phyloP scores from a whole-genome alignment of 2,113 vertebrate genomes.

The human region DNA sequence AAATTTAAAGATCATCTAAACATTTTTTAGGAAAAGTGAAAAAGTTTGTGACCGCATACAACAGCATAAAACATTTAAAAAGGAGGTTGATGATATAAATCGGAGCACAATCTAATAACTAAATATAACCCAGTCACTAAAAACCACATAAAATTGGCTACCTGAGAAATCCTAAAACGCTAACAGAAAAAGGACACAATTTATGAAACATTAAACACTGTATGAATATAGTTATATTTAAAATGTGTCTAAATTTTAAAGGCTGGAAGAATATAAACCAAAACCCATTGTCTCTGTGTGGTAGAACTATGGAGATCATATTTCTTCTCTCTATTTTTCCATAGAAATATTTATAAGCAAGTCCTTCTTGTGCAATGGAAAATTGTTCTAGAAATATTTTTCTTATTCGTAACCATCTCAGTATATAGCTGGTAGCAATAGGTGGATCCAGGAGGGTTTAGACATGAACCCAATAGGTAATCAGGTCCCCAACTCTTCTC shows the following conservation, averaged over 20 bases:
- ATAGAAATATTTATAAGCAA: not conserved
- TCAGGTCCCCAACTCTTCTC: not conserved
- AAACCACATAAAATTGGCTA: not conserved
- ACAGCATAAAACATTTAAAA: not conserved
- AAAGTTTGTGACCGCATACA: not conserved
- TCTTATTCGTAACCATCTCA: not conserved
- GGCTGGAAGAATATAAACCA: not conserved
- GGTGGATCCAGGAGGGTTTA: not conserved
- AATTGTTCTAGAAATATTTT: slow-evolving; percentile 22
- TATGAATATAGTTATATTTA: not conserved
- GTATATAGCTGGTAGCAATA: not conserved
- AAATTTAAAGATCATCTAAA: not conserved
- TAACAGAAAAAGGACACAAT: not conserved
- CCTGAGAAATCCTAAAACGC: not conserved
- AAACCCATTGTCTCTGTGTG: not conserved
- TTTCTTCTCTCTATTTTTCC: not conserved
- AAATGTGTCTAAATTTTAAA: not conserved
- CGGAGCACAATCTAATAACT: slow-evolving; percentile 1
- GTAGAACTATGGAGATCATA: not conserved
- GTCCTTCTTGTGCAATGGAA: not conserved
- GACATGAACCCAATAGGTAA: not conserved
- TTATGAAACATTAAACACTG: not conserved
- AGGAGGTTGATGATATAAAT: not conserved
- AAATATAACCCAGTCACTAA: not conserved
- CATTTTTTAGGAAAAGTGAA: not conserved